Conservation (phyloP, 2,888 invertebrate genomes). For the Heliconius charithonia region DNA sequence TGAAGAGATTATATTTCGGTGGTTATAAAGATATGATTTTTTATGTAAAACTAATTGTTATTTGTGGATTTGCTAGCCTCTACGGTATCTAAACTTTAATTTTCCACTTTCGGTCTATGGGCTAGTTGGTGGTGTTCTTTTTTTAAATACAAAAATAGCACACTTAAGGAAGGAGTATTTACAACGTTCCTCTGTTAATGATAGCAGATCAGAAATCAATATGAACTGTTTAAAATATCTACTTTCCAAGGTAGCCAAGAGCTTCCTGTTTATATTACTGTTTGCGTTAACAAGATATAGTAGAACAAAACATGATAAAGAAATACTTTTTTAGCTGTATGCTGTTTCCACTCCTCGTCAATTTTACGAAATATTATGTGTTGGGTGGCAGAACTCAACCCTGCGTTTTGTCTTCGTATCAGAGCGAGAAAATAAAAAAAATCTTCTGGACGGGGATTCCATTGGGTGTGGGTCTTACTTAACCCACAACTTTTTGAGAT, state of each 20-base stretch:
- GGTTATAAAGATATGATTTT: slow-evolving; percentile 28
- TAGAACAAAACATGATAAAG: too few species aligned
- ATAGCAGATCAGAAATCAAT: not conserved
- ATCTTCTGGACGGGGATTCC: too few species aligned
- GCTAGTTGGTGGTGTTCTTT: too few species aligned
- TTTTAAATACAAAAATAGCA: too few species aligned
- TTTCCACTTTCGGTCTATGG: not conserved
- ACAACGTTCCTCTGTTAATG: not conserved
- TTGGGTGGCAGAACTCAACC: not conserved
- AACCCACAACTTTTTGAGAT: too few species aligned
- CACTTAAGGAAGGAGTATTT: too few species aligned
- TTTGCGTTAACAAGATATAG: not conserved
- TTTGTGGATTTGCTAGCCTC: not conserved
- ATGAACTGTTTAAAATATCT: not conserved
- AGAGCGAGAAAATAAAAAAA: too few species aligned
- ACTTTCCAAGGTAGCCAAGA: not conserved
- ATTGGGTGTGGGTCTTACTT: too few species aligned
- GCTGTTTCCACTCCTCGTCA: too few species aligned
- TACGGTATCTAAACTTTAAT: too few species aligned
- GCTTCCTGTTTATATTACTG: not conserved
- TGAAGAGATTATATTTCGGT: slow-evolving; percentile 44
- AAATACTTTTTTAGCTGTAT: too few species aligned
- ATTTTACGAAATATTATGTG: not conserved
- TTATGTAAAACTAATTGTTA: slow-evolving; percentile 14
- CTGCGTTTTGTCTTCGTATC: not conserved